A percentile compares a stretch with the other conserved stretches of the same genome.
These are phyloP conservation scores for Bombus cullumanus DNA, from an alignment of 1,140 invertebrate genomes.

Conservation along the genomic window DNA sequence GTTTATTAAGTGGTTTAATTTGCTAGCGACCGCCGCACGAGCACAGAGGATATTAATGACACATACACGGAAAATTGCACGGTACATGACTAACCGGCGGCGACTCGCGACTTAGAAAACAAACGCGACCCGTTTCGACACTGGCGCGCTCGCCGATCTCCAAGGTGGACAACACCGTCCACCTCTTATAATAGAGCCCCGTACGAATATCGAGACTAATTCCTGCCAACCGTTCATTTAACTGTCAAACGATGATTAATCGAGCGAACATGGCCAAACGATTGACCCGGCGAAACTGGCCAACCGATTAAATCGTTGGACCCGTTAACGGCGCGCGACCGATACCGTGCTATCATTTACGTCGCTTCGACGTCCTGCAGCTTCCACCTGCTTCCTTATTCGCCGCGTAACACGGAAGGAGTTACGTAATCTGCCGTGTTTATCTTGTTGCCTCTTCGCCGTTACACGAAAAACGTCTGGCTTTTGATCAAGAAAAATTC, in stretches of 20 bases:
- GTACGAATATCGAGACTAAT: constrained; percentile 13
- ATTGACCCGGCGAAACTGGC: constrained; percentile 31
- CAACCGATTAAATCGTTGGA: constrained; percentile 12
- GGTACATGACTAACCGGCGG: constrained; percentile 1
- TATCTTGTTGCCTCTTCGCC: neutral
- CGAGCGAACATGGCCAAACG: constrained; percentile 15
- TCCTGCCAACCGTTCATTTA: constrained; percentile 29
- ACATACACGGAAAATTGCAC: constrained; percentile 37
- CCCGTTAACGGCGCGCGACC: constrained; percentile 14
- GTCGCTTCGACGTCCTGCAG: neutral
- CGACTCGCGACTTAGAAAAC: constrained; percentile 23
- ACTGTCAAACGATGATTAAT: constrained; percentile 47
- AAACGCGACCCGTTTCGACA: constrained; percentile 36
- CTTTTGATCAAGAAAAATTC: neutral
- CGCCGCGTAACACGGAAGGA: neutral
- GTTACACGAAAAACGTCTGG: fast-evolving
- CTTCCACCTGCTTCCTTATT: neutral
- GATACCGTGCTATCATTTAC: constrained; percentile 17
- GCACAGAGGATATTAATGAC: constrained; percentile 22
- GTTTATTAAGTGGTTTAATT: constrained; percentile 30
- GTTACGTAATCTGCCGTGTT: neutral
- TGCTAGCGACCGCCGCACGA: constrained; percentile 12
- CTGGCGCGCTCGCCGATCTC: neutral
- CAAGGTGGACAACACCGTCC: neutral
- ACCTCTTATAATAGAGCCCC: neutral